Percentiles rank a stretch among this genome's conserved stretches.
Evolutionary conservation across 2,888 invertebrate species (phyloP).

Genomic region (Anoncus sp.): DNA sequence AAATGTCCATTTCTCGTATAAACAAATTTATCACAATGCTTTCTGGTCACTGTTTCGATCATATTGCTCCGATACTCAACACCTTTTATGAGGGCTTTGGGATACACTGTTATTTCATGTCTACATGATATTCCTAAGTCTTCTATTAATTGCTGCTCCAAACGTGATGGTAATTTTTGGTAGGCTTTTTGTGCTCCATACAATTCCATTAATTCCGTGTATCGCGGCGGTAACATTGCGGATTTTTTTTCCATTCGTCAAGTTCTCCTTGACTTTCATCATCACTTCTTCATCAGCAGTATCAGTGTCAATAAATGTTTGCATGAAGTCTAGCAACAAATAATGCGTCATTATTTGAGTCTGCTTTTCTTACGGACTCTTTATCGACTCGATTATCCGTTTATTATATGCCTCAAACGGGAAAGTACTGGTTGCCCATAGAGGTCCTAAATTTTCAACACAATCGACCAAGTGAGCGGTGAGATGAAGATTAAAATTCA

Average conservation of each 20-base stretch:
- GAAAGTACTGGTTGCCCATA: slow-evolving; percentile 14
- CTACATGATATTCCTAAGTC: slow-evolving; percentile 1
- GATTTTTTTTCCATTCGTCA: not conserved
- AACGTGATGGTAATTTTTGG: slow-evolving; percentile 10
- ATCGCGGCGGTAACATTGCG: not conserved
- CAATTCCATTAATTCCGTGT: not conserved
- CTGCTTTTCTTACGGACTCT: slow-evolving; percentile 6
- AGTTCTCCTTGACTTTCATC: not conserved
- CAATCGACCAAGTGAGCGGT: slow-evolving; percentile 19
- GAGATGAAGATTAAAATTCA: slow-evolving; percentile 17
- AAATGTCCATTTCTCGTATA: not conserved
- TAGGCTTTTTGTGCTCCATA: not conserved
- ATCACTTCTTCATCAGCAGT: not conserved
- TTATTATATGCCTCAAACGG: slow-evolving; percentile 5
- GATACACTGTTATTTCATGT: not conserved
- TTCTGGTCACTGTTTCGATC: not conserved
- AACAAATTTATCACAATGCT: not conserved
- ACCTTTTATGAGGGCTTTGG: slow-evolving; percentile 11
- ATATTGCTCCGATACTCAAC: slow-evolving; percentile 4
- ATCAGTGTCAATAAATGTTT: not conserved
- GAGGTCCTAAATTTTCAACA: slow-evolving; percentile 16
- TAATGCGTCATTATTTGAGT: slow-evolving; percentile 13
- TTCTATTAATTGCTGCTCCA: slow-evolving; percentile 7
- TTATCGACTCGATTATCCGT: slow-evolving; percentile 6
- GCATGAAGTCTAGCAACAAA: slow-evolving; percentile 5